These are phyloP conservation scores for Zelleria hepariella DNA, from an alignment of 2,888 invertebrate species.

Conservation along the genomic window DNA sequence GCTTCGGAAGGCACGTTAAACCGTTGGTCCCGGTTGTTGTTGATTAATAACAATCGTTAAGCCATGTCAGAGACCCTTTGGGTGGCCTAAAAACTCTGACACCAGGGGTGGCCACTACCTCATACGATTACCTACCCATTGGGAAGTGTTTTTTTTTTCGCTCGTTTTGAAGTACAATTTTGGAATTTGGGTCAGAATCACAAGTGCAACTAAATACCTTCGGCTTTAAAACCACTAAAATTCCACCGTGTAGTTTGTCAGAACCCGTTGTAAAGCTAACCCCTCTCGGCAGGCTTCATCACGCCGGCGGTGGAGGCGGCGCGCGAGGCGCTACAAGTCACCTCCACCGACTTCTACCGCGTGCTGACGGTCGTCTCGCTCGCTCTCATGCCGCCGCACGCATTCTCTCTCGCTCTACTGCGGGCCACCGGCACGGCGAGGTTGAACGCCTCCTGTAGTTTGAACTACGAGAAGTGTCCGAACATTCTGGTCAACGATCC, in stretches of 20 bases:
- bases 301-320: background rate
- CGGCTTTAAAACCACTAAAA: too few species aligned
- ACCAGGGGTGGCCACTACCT: too few species aligned
- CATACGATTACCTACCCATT: too few species aligned
- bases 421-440: conserved; percentile 20
- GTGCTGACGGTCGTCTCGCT: background rate
- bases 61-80: too few species aligned
- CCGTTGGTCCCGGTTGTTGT: too few species aligned
- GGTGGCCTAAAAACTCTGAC: too few species aligned
- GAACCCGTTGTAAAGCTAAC: background rate
- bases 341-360: background rate
- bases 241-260: background rate
- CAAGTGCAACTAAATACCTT: too few species aligned
- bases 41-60: too few species aligned
- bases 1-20: too few species aligned
- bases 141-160: too few species aligned
- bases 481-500: conserved; percentile 1
- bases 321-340: background rate
- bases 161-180: too few species aligned
- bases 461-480: conserved; percentile 27
- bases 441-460: conserved; percentile 29
- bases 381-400: background rate
- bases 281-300: background rate
- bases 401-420: background rate
- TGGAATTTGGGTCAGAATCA: too few species aligned